Evolutionary conservation across 2,888 invertebrate genomes (phyloP).

Genomic region (Eurois occulta): DNA sequence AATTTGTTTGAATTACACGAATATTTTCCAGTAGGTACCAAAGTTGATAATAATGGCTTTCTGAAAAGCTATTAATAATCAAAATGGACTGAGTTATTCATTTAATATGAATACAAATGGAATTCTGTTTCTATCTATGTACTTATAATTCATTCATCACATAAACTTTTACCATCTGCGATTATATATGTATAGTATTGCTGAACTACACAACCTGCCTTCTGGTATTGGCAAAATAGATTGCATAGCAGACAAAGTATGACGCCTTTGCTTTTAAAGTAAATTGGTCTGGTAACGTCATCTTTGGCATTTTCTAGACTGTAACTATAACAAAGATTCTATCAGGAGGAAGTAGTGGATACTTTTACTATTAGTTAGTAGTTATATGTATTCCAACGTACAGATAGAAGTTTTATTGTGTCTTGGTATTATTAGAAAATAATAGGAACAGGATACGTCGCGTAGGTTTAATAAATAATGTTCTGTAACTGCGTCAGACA

Average conservation of each 20-base stretch:
- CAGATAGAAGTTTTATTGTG: background rate
- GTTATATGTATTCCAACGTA: background rate
- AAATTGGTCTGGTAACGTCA: background rate
- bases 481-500: constrained; percentile 1
- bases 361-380: background rate
- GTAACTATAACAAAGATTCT: background rate
- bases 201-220: background rate
- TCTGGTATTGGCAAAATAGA: background rate
- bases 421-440: constrained; percentile 5
- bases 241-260: background rate
- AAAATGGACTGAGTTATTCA: constrained; percentile 15
- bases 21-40: constrained; percentile 24
- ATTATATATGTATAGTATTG: background rate
- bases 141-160: background rate
- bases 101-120: constrained; percentile 17
- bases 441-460: constrained; percentile 11
- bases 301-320: background rate
- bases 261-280: background rate
- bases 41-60: constrained; percentile 26
- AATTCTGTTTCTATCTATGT: background rate
- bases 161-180: background rate
- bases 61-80: constrained; percentile 10
- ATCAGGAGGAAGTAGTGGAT: background rate
- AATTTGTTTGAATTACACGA: constrained; percentile 39
- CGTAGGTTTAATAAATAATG: constrained; percentile 14